Evolutionary conservation across 2,888 invertebrate genomes (phyloP), one percentile per base, ranked within the genome.

Genomic region (Augiades crinisus): DNA sequence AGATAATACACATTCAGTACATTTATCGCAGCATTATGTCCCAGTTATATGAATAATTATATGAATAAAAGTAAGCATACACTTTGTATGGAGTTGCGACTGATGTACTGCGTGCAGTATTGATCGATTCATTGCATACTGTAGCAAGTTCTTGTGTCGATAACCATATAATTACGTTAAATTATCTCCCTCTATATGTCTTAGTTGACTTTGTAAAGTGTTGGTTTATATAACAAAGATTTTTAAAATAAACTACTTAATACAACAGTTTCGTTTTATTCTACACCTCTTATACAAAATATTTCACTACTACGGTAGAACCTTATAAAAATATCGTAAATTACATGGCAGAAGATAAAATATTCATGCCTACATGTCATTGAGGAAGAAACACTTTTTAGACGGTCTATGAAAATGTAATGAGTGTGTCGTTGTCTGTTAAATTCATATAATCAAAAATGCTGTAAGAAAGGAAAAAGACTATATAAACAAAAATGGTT

Each of bases 201-300:
- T 75, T 72, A 80, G 77, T 80, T 78, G 78, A 81, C 77, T 70
- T 81, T 88, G 85, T 85, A 78, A 78, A 81, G 81, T 82, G 83
- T 83, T 85, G 81, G 82, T 86, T 87, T 87, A 81, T 85, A 82
- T 84, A 88, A 87, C 87, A 89, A 88, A 88, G 86, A 86, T 86
- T 89, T 88, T 88, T 84, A 78, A 84, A 84, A 87, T 78, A 83
- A 90, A 87, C 79, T 85, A 82, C 83, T 84, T 88, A 87, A 88
- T 84, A 81, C 79, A 80, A 78, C 57, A 57, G 56, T 57, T 56
- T 70, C 59, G 73, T 81, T 81, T 81, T 70, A 77, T 80, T 82
- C 6, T 1, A 1, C 1, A 13, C 7, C 31, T 16, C 14, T 10
- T 17, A n/a, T 40, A 24, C 4, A 40, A 40, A 14, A 40, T 37